phyloP scores from a whole-genome alignment of 2,797 vertebrate species.

The Ceyx erithaca region DNA sequence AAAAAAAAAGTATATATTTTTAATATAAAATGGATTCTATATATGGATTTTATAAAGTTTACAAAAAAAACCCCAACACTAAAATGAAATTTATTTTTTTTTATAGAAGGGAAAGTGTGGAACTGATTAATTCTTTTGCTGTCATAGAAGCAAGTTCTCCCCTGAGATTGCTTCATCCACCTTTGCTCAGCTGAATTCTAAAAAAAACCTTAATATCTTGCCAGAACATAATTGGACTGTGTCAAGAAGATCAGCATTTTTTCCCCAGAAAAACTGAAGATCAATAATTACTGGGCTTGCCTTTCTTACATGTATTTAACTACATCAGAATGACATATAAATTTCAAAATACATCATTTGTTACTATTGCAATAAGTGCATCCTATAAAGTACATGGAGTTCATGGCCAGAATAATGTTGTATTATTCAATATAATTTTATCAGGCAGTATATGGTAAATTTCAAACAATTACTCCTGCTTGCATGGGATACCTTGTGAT shows the following conservation, averaged over 20 bases:
- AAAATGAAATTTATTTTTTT: neutral
- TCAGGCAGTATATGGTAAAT: neutral
- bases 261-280: neutral
- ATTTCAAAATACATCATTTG: neutral
- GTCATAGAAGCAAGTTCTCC: neutral
- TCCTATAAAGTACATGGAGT: neutral
- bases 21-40: no score
- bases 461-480: neutral
- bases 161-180: neutral
- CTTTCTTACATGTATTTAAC: conserved; percentile 3
- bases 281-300: neutral
- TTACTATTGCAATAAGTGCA: neutral
- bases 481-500: neutral
- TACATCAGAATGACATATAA: neutral
- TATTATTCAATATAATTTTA: neutral
- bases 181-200: neutral
- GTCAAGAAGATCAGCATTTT: neutral
- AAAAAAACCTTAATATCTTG: conserved; percentile 1
- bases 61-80: neutral
- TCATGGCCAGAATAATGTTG: neutral
- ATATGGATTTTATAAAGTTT: neutral
- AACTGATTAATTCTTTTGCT: neutral
- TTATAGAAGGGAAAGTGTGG: neutral
- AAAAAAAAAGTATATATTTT: neutral
- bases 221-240: neutral